Percentiles rank a stretch among this genome's conserved stretches.
Evolutionary conservation across 2,113 vertebrate species (phyloP).

Genomic region (Crypturellus undulatus): DNA sequence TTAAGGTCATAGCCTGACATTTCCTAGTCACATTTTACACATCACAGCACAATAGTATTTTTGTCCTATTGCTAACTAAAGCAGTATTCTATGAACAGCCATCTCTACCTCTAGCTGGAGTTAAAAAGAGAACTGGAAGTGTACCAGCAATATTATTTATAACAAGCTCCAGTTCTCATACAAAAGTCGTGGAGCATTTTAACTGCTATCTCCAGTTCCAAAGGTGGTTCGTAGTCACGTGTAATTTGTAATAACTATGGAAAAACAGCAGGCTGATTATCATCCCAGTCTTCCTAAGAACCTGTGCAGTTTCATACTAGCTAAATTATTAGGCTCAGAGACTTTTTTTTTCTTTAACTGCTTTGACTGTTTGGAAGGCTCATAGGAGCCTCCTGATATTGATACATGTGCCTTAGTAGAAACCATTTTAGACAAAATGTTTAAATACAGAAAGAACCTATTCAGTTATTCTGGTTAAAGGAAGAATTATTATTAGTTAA

Average conservation of each 20-base stretch:
- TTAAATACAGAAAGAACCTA: not conserved
- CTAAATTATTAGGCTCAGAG: not conserved
- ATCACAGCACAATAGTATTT: not conserved
- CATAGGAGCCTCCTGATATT: not conserved
- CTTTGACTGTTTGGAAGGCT: not conserved
- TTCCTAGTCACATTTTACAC: not conserved
- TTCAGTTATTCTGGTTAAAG: not conserved
- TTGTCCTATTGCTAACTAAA: not conserved
- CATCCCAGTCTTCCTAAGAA: not conserved
- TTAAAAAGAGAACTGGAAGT: not conserved
- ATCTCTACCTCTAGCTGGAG: not conserved
- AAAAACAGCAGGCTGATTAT: not conserved
- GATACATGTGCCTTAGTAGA: not conserved
- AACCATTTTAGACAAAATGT: not conserved
- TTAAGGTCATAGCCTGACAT: not conserved
- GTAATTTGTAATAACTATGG: not conserved
- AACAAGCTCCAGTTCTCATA: not conserved
- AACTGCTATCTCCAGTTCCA: not conserved
- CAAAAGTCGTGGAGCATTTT: not conserved
- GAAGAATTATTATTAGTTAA: not conserved
- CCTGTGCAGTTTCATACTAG: not conserved
- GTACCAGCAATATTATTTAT: not conserved
- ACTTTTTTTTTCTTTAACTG: not conserved
- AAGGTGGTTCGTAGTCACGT: not conserved
- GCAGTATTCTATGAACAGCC: not conserved